Conservation (phyloP, 2,797 vertebrate species). For the Pseudomugil gertrudae region DNA sequence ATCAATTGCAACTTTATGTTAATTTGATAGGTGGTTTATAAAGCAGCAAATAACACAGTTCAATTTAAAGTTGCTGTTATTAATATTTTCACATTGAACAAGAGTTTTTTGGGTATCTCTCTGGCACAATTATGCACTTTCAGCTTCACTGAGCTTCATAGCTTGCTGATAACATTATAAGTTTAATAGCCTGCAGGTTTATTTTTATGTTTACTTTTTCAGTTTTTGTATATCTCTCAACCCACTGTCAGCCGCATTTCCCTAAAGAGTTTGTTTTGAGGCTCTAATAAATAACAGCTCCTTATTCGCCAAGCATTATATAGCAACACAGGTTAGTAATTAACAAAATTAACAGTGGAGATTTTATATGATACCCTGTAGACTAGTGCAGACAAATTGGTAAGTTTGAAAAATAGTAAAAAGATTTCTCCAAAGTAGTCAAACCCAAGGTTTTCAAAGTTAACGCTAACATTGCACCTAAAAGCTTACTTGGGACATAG, state of each 20-base stretch:
- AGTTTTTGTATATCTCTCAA: background rate
- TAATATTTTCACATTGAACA: constrained; percentile 13
- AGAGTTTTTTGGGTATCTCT: background rate
- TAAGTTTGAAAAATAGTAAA: background rate
- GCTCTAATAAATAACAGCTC: background rate
- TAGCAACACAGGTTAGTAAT: background rate
- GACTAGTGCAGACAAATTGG: background rate
- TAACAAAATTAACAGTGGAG: background rate
- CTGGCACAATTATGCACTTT: constrained; percentile 3
- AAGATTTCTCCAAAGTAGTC: background rate
- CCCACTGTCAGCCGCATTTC: background rate
- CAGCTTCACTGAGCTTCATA: constrained; percentile 7
- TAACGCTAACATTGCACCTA: too few species aligned
- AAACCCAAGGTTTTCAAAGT: too few species aligned
- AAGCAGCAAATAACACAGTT: constrained; percentile 5
- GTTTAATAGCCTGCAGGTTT: constrained; percentile 8
- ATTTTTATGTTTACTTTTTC: background rate
- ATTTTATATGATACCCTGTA: background rate
- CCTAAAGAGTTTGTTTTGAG: constrained; percentile 7
- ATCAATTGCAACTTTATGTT: constrained; percentile 2
- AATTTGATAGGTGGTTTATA: constrained; percentile 11
- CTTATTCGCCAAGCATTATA: background rate
- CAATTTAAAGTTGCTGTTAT: constrained; percentile 1
- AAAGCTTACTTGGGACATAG: too few species aligned
- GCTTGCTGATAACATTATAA: constrained; percentile 3